Conservation (phyloP, 2,113 vertebrate genomes). For the Mobula hypostoma region DNA sequence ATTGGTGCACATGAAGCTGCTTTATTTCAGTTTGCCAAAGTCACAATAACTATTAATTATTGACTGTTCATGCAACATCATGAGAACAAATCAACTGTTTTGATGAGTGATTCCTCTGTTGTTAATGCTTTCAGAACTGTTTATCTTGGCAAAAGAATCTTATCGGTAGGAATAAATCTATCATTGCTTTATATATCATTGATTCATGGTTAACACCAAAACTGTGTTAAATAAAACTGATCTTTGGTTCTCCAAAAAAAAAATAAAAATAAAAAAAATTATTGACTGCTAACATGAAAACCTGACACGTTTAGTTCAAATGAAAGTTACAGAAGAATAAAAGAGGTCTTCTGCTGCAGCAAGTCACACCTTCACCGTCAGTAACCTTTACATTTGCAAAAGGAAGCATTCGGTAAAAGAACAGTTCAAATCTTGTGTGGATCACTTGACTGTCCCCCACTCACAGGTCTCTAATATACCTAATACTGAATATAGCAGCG, state of each 20-base stretch:
- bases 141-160: constrained; percentile 46
- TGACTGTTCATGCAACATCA: constrained; percentile 49
- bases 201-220: constrained; percentile 58
- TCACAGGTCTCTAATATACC: too few relatives aligned
- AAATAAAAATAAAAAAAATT: too few relatives aligned
- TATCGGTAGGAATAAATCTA: constrained; percentile 50
- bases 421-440: too few relatives aligned
- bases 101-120: constrained; percentile 52
- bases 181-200: constrained; percentile 75
- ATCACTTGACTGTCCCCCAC: too few relatives aligned
- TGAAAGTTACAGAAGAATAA: background rate
- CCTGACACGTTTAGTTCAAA: background rate
- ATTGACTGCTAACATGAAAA: background rate
- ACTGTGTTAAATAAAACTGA: constrained; percentile 52
- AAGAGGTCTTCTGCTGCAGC: background rate
- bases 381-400: background rate
- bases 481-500: too few relatives aligned
- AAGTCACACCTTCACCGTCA: background rate
- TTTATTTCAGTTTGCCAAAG: background rate
- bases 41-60: background rate
- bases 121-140: constrained; percentile 56
- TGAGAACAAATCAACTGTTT: constrained; percentile 50
- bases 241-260: constrained; percentile 33
- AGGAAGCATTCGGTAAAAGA: too few relatives aligned
- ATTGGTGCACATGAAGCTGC: background rate